phyloP scores from a whole-genome alignment of 64 coral and sea anemone genomes.

The Cladopsammia gracilis region DNA sequence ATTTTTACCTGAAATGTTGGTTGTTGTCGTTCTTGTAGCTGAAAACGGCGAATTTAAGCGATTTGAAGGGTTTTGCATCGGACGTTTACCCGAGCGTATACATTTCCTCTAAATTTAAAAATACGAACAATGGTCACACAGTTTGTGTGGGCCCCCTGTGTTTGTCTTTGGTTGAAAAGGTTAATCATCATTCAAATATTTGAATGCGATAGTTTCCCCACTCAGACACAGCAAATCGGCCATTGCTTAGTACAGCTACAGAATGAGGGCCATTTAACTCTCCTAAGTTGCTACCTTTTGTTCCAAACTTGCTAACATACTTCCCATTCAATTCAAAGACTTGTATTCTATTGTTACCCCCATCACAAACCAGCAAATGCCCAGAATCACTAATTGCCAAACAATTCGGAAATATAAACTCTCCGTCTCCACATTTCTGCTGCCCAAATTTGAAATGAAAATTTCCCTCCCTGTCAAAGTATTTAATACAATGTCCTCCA shows the following conservation, averaged over 20 bases:
- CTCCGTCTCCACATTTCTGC: neutral
- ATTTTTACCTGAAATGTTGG: too few species aligned
- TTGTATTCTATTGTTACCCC: constrained; percentile 6
- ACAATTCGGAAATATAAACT: constrained; percentile 54
- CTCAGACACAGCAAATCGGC: constrained; percentile 57
- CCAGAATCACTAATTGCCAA: constrained; percentile 22
- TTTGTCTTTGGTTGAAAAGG: too few species aligned
- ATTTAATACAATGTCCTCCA: constrained; percentile 53
- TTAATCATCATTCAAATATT: too few species aligned
- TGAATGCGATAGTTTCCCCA: constrained; percentile 63
- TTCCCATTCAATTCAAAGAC: constrained; percentile 31
- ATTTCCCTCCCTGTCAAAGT: constrained; percentile 39
- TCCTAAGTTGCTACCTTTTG: neutral
- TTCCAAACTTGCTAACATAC: constrained; percentile 17
- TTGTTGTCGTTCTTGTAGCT: too few species aligned
- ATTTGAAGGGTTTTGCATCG: too few species aligned
- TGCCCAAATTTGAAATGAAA: constrained; percentile 68
- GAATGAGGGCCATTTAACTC: constrained; percentile 28
- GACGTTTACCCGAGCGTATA: too few species aligned
- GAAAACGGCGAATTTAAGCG: too few species aligned
- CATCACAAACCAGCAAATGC: constrained; percentile 44
- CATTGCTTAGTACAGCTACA: constrained; percentile 33
- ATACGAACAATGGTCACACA: too few species aligned
- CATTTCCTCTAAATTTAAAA: too few species aligned
- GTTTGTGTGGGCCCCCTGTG: too few species aligned